Conservation (phyloP, 2,113 vertebrate species). For the Candoia aspera region DNA sequence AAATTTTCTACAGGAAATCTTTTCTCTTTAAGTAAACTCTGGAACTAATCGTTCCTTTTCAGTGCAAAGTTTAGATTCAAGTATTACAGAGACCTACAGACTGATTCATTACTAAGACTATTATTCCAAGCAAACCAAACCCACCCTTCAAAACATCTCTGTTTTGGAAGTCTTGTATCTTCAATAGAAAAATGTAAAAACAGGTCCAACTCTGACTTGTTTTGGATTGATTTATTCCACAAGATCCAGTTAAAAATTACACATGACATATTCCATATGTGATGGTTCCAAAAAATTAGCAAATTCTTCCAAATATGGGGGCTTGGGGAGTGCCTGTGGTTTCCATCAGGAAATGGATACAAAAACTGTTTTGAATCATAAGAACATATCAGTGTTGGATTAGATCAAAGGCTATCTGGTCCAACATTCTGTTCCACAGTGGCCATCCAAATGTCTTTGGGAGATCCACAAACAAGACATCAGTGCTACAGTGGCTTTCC, state of each 20-base stretch:
- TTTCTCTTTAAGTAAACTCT: conserved; percentile 11
- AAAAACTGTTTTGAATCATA: conserved; percentile 38
- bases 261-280: conserved; percentile 13
- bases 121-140: conserved; percentile 18
- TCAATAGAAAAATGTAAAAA: conserved; percentile 48
- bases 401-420: not conserved
- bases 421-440: not conserved
- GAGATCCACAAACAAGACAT: not conserved
- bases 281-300: conserved; percentile 41
- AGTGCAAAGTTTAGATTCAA: conserved; percentile 13
- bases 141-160: conserved; percentile 12
- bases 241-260: conserved; percentile 48
- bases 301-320: conserved; percentile 45
- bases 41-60: conserved; percentile 10
- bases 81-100: not conserved
- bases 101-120: conserved; percentile 12
- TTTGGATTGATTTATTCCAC: conserved; percentile 53
- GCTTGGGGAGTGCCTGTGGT: conserved; percentile 21
- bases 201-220: conserved; percentile 31
- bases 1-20: not conserved
- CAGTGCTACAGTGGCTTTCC: not conserved
- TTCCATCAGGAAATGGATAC: conserved; percentile 43
- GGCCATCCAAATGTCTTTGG: not conserved
- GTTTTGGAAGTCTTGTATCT: conserved; percentile 40
- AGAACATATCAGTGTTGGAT: not conserved